Evolutionary conservation across 2,113 vertebrate species (phyloP).

Genomic region (Agapornis roseicollis): DNA sequence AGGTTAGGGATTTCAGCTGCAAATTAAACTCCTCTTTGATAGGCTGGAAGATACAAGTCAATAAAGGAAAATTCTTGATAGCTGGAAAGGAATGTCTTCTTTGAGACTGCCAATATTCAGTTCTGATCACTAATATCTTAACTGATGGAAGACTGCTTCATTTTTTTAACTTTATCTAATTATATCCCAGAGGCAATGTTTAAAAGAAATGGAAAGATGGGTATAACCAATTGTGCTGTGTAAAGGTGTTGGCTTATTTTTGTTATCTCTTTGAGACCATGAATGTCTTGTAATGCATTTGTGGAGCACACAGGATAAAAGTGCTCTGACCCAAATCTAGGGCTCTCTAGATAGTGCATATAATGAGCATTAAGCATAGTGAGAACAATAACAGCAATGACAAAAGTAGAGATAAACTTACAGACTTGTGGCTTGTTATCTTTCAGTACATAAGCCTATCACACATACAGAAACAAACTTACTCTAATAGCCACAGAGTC

Average conservation of each 20-base stretch:
- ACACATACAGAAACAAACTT: neutral
- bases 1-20: slow-evolving; percentile 20
- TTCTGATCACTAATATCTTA: slow-evolving; percentile 30
- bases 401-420: neutral
- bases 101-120: neutral
- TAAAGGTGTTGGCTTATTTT: neutral
- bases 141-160: neutral
- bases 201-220: neutral
- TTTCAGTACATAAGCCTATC: neutral
- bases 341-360: neutral
- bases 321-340: neutral
- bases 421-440: neutral
- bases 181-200: neutral
- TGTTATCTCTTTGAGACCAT: neutral
- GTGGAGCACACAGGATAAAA: neutral
- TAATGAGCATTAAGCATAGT: neutral
- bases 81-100: slow-evolving; percentile 18
- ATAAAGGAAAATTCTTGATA: slow-evolving; percentile 44
- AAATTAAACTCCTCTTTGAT: slow-evolving; percentile 41
- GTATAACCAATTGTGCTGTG: neutral
- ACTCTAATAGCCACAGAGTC: neutral
- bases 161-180: slow-evolving; percentile 30
- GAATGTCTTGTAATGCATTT: neutral
- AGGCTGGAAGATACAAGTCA: slow-evolving; percentile 21
- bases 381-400: neutral